A percentile compares a stretch with the other conserved stretches of the same genome.
Conservation (phyloP, 2,888 invertebrate genomes). For the Dynastes hyllus region DNA sequence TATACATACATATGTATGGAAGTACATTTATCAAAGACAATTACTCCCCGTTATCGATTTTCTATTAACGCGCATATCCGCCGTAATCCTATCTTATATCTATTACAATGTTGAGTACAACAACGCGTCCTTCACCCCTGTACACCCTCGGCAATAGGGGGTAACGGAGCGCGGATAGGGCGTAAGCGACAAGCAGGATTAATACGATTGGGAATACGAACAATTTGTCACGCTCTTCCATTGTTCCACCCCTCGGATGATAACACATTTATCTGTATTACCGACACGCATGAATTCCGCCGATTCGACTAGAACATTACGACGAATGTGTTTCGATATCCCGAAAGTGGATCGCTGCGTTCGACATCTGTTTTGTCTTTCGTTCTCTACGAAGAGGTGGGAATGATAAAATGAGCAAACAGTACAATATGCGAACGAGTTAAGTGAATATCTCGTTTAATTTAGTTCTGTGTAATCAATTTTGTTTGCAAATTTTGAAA, state of each 20-base stretch:
- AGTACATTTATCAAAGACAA: conserved; percentile 62
- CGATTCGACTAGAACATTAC: background rate
- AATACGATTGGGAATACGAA: conserved; percentile 69
- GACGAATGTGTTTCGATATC: background rate
- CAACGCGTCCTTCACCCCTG: background rate
- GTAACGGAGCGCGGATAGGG: conserved; percentile 12
- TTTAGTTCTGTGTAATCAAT: no score
- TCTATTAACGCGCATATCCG: conserved; percentile 62
- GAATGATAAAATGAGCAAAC: no score
- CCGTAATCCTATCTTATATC: conserved; percentile 66
- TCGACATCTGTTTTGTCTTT: conserved; percentile 28
- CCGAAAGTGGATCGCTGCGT: background rate
- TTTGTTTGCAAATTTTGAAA: no score
- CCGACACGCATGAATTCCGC: conserved; percentile 55
- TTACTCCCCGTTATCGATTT: conserved; percentile 65
- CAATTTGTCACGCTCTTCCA: conserved; percentile 69
- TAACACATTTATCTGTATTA: conserved; percentile 69
- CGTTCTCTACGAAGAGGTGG: background rate
- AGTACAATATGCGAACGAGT: no score
- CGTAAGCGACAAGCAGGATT: conserved; percentile 60
- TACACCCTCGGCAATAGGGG: background rate
- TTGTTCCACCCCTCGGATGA: conserved; percentile 65
- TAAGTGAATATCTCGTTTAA: no score
- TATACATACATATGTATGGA: conserved; percentile 58
- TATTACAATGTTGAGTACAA: conserved; percentile 68